Percentiles rank a stretch among this genome's conserved stretches.
phyloP scores from a whole-genome alignment of 2,888 invertebrate species.

The Polietes domitor region DNA sequence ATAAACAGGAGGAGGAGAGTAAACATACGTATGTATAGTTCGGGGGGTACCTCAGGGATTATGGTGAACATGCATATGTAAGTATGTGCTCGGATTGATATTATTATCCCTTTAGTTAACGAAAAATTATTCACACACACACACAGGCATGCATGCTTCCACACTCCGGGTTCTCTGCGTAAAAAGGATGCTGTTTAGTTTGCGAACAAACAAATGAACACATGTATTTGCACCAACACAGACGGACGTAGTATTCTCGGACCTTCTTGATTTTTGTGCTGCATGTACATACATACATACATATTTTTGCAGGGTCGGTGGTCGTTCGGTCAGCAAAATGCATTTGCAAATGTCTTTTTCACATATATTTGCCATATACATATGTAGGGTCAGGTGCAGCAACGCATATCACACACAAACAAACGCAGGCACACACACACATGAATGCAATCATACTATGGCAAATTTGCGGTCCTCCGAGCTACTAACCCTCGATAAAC shows the following conservation, averaged over 20 bases:
- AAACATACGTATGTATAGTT: constrained; percentile 18
- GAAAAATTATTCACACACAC: not conserved
- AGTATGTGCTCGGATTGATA: not conserved
- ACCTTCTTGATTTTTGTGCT: not conserved
- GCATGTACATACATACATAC: not conserved
- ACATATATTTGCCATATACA: not conserved
- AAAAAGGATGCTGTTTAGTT: constrained; percentile 4
- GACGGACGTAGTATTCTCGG: not conserved
- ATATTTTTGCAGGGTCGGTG: too few species aligned
- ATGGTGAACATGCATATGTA: not conserved
- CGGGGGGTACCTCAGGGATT: not conserved
- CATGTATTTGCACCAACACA: not conserved
- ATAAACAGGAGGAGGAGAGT: not conserved
- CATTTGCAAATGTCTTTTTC: not conserved
- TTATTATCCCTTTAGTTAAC: constrained; percentile 8
- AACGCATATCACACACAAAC: too few species aligned
- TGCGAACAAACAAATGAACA: not conserved
- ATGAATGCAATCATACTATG: too few species aligned
- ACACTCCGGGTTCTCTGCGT: not conserved
- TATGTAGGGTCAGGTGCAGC: constrained; percentile 12
- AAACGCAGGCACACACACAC: too few species aligned
- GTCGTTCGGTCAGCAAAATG: not conserved
- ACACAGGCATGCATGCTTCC: not conserved
- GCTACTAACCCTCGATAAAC: too few species aligned
- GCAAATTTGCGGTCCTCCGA: too few species aligned